Conservation (phyloP, 1,140 invertebrate genomes). For the Papilio dardanus region DNA sequence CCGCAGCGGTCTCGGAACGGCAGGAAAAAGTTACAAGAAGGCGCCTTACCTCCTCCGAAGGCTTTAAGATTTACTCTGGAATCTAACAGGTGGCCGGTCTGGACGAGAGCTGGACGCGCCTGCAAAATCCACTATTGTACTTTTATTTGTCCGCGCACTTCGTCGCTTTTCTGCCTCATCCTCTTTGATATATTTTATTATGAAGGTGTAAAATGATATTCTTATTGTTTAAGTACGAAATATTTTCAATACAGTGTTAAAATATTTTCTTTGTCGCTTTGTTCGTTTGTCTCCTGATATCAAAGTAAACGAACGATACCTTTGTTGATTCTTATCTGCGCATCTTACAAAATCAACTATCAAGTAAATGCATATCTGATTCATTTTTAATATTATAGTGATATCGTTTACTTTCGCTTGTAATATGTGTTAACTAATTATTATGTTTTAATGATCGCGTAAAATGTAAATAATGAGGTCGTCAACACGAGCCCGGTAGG, state of each 20-base stretch:
- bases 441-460: conserved; percentile 1
- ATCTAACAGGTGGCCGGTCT: conserved; percentile 49
- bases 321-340: background rate
- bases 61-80: conserved; percentile 42
- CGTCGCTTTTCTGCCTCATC: background rate
- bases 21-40: conserved; percentile 50
- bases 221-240: background rate
- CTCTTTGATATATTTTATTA: background rate
- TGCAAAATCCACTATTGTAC: conserved; percentile 28
- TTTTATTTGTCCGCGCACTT: conserved; percentile 3
- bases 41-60: conserved; percentile 36
- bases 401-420: background rate
- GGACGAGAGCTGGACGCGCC: conserved; percentile 1
- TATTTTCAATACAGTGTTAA: background rate
- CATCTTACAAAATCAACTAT: background rate
- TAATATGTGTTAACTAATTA: background rate
- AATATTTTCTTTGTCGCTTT: background rate
- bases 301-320: background rate
- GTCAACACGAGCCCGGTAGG: background rate
- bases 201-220: background rate
- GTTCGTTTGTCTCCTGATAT: background rate
- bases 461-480: background rate
- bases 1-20: conserved; percentile 40
- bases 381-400: background rate
- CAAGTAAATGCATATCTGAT: background rate